Evolutionary conservation across 1,140 invertebrate species (phyloP).

Genomic region (Ctenoplectra terminalis): DNA sequence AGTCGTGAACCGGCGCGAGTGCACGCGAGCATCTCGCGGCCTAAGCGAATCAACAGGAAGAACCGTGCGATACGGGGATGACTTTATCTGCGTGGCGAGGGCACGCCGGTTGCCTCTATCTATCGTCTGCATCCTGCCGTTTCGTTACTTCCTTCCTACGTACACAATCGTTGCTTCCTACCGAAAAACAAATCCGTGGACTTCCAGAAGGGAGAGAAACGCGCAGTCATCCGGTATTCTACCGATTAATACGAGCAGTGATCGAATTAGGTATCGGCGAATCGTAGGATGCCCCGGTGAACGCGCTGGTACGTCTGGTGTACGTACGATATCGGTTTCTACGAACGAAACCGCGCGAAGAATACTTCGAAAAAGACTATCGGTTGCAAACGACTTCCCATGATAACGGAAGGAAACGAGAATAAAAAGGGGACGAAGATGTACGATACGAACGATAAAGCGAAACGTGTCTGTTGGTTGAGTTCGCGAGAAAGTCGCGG

Average conservation of each 20-base stretch:
- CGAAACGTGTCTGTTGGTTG: not conserved
- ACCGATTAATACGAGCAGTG: not conserved
- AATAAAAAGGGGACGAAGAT: not conserved
- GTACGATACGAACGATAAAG: not conserved
- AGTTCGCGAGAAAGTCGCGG: constrained; percentile 14
- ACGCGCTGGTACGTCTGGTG: too few relatives aligned
- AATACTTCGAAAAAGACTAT: too few relatives aligned
- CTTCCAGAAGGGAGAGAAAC: constrained; percentile 22
- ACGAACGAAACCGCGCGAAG: not conserved
- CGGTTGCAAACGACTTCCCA: not conserved
- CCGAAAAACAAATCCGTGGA: constrained; percentile 31
- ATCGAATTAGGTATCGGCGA: not conserved
- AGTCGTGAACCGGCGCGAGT: not conserved
- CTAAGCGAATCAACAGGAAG: constrained; percentile 69
- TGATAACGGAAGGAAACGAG: not conserved
- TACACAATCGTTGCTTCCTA: constrained; percentile 51
- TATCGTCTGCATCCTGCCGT: constrained; percentile 74
- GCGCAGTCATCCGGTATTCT: constrained; percentile 6
- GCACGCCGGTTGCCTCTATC: constrained; percentile 65
- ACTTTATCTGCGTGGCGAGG: constrained; percentile 64
- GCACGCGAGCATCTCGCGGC: constrained; percentile 8
- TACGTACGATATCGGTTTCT: too few relatives aligned
- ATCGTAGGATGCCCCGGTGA: not conserved
- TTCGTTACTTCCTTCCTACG: constrained; percentile 72
- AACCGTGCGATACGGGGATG: constrained; percentile 67